These are phyloP conservation scores for Bellardia bayeri DNA, from an alignment of 2,888 invertebrate genomes.

Conservation along the genomic window DNA sequence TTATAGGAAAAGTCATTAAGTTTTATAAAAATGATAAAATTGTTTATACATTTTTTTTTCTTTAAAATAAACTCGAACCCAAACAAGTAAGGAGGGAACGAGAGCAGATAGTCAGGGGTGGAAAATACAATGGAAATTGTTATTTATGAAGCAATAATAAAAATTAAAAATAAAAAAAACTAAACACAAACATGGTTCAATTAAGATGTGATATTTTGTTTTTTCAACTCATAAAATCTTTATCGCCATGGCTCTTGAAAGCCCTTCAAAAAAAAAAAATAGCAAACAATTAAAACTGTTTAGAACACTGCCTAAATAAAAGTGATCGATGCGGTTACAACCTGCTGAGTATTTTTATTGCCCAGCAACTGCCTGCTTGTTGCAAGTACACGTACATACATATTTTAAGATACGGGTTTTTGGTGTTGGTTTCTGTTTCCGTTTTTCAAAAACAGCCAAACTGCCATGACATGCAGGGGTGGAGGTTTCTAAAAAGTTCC, in stretches of 20 bases:
- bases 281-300: conserved; percentile 12
- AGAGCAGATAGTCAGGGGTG: conserved; percentile 21
- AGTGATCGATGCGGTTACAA: conserved; percentile 71
- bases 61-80: background rate
- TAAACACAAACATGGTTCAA: conserved; percentile 61
- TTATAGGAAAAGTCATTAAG: background rate
- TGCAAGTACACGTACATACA: conserved; percentile 48
- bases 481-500: conserved; percentile 55
- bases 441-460: conserved; percentile 12
- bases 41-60: conserved; percentile 3
- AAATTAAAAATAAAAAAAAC: conserved; percentile 62
- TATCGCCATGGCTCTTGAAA: background rate
- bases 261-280: background rate
- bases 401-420: conserved; percentile 50
- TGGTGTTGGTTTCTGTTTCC: background rate
- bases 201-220: conserved; percentile 62
- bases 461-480: background rate
- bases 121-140: conserved; percentile 38
- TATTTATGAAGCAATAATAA: conserved; percentile 58
- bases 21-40: background rate
- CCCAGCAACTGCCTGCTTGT: conserved; percentile 38
- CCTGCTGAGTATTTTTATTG: conserved; percentile 75
- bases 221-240: conserved; percentile 13
- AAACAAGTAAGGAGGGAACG: conserved; percentile 3
- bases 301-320: conserved; percentile 29